Percentiles rank a stretch among this genome's conserved stretches.
phyloP scores from a whole-genome alignment of 2,888 invertebrate genomes.

The Diploptera punctata region DNA sequence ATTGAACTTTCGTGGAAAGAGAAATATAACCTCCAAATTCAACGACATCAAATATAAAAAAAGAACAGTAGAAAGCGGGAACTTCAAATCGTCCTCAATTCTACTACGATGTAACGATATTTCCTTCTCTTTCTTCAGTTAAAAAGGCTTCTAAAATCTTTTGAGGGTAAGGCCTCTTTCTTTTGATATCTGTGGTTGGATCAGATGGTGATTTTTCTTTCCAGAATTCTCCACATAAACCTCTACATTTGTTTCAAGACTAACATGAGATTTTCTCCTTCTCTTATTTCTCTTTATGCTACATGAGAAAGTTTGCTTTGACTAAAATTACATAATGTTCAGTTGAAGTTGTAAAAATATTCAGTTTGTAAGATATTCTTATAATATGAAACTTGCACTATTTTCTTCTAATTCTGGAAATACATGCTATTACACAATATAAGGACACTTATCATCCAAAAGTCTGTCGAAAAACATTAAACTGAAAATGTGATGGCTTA shows the following conservation, averaged over 20 bases:
- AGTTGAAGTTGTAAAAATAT: no score
- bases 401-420: no score
- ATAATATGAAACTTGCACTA: no score
- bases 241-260: constrained; percentile 23
- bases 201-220: constrained; percentile 20
- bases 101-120: constrained; percentile 12
- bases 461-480: no score
- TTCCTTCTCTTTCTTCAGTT: not conserved
- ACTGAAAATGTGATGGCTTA: no score
- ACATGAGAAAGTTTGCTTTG: no score
- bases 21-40: constrained; percentile 21
- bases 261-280: not conserved
- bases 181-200: constrained; percentile 26
- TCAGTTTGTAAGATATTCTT: no score
- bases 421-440: no score
- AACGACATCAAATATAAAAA: constrained; percentile 4
- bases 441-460: no score
- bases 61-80: not conserved
- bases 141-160: constrained; percentile 25
- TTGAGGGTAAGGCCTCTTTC: constrained; percentile 4
- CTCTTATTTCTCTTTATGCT: no score
- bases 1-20: constrained; percentile 13
- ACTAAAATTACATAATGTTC: no score
- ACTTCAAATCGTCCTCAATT: constrained; percentile 16
- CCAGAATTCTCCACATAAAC: not conserved